phyloP scores from a whole-genome alignment of 2,113 vertebrate genomes.

The Pygoscelis antarcticus region DNA sequence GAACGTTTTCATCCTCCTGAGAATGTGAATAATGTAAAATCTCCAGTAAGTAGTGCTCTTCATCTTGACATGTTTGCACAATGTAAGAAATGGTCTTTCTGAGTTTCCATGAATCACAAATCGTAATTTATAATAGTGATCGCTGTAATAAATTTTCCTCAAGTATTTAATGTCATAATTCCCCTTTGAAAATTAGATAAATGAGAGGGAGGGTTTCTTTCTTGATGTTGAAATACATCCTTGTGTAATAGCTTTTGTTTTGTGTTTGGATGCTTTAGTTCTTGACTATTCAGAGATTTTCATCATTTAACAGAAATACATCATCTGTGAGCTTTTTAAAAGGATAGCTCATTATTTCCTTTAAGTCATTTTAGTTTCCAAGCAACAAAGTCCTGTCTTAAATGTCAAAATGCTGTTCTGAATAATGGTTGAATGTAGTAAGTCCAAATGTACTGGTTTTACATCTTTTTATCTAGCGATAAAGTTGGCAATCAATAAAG shows the following conservation, averaged over 20 bases:
- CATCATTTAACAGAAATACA: background rate
- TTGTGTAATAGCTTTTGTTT: background rate
- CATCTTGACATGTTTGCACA: background rate
- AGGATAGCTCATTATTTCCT: background rate
- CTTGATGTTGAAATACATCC: constrained; percentile 5
- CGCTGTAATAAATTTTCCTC: background rate
- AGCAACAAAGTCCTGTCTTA: background rate
- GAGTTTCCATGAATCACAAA: background rate
- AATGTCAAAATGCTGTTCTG: background rate
- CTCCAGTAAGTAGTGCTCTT: background rate
- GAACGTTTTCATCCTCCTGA: background rate
- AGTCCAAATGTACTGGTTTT: background rate
- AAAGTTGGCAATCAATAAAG: background rate
- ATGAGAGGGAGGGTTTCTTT: background rate
- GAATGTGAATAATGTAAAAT: background rate
- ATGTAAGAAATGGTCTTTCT: background rate
- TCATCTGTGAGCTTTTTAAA: background rate
- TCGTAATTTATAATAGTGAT: background rate
- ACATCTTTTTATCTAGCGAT: background rate
- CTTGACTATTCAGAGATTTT: background rate
- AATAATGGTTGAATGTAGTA: background rate
- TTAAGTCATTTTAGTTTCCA: background rate
- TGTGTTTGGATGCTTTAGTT: background rate
- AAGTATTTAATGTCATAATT: background rate
- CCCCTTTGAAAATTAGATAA: constrained; percentile 6